Base-by-base conservation (phyloP, 2,888 invertebrate genomes). In the Hirudinaria manillensis region DNA sequence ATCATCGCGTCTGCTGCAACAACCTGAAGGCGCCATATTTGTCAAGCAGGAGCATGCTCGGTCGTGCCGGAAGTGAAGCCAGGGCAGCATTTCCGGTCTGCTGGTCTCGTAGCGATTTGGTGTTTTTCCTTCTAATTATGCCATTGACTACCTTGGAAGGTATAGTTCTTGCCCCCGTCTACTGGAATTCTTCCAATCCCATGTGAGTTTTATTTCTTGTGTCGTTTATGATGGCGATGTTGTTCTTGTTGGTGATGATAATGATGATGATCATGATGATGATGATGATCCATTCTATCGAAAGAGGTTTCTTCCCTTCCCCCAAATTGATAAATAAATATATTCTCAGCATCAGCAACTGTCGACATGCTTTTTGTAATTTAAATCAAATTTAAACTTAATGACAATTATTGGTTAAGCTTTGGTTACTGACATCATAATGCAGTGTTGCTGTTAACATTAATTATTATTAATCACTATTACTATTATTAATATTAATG, bases 71-170 rank as follows among this genome's bases (percentile, higher is more conserved):
- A 61, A 61, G 61, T 29, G 29, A 61, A 24, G 61, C 29, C 61
- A 61, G 24, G 61, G 61, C 61, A 24, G 61, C 61, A 61, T 29
- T 61, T 61, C 61, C 61, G 24, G 61, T 61, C 29, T 61, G 61
- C 45, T 24, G 67, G 74, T 38, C 19, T 24, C 65, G 66, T n/a
- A 38, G 74, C 21, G 19, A 66, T 24, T 16, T 74, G 45, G n/a
- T 66, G 24, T 29, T 74, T 32, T n/a, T 34, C 21, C 51, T 66
- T 24, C 38, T 74, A 32, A 74, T 65, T 38, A 68, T 67, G 74
- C 29, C 68, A 1, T 34, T 38, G 38, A 38, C 38, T 21, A 27
- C 67, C 36, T 61, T 61, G 61, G 61, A 61, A 24, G 61, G 21
- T 61, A 29, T 61, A 29, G 61, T 29, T 24, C 61, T 61, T 61